Conservation (phyloP, 2,113 vertebrate genomes). For the Corythornis madagascariensis region DNA sequence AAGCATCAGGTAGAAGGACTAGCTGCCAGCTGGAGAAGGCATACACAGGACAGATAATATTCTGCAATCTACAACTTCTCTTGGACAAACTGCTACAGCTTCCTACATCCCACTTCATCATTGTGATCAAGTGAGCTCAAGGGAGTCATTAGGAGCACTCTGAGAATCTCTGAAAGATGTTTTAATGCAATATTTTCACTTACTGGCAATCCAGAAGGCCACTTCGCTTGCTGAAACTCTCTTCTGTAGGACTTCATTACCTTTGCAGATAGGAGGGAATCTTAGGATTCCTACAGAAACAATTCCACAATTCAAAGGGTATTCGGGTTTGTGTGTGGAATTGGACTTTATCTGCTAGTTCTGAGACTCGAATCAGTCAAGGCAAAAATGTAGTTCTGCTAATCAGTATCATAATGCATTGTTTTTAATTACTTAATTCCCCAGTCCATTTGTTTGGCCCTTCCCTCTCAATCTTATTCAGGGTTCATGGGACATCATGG, state of each 20-base stretch:
- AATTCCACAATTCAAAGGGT: background rate
- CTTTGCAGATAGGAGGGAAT: background rate
- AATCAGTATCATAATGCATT: too few relatives aligned
- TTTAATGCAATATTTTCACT: background rate
- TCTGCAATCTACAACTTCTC: background rate
- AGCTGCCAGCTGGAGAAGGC: background rate
- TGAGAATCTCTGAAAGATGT: background rate
- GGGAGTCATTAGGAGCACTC: background rate
- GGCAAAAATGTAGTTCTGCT: background rate
- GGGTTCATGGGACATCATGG: background rate
- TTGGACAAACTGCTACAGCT: background rate
- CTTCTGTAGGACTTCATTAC: background rate
- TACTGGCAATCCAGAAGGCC: background rate
- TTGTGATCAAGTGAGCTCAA: background rate
- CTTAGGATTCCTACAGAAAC: background rate
- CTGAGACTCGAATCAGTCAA: background rate
- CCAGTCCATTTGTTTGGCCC: background rate
- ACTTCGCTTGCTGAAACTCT: background rate
- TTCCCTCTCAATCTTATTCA: background rate
- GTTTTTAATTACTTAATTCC: background rate
- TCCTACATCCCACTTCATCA: background rate
- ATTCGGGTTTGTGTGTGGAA: background rate
- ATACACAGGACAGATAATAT: background rate
- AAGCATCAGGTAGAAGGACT: background rate
- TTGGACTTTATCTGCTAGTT: background rate